Percentiles rank a stretch among this genome's conserved stretches.
These are phyloP conservation scores for Nibea albiflora DNA, from an alignment of 2,113 vertebrate genomes.

Conservation along the genomic window DNA sequence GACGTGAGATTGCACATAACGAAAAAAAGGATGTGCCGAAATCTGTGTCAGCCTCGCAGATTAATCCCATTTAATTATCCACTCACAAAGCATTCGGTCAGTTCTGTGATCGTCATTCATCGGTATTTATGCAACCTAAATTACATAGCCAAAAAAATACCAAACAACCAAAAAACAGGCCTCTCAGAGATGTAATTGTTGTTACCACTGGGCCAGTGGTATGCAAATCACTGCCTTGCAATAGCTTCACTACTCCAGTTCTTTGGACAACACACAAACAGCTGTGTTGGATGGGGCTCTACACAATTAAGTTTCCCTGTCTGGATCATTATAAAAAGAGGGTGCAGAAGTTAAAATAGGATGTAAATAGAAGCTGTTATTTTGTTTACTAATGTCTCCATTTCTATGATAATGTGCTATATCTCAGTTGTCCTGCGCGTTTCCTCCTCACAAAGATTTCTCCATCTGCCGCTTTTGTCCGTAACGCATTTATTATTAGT, in stretches of 20 bases:
- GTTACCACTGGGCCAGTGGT: slow-evolving; percentile 46
- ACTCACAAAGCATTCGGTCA: slow-evolving; percentile 21
- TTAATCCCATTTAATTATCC: slow-evolving; percentile 36
- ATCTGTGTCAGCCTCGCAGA: slow-evolving; percentile 27
- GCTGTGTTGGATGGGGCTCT: slow-evolving; percentile 56
- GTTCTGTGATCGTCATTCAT: slow-evolving; percentile 36
- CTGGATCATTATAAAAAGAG: slow-evolving; percentile 39
- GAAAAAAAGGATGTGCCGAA: slow-evolving; percentile 14
- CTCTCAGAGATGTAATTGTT: slow-evolving; percentile 48
- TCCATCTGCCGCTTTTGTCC: slow-evolving; percentile 5
- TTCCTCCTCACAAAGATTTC: slow-evolving; percentile 11
- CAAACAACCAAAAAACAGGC: slow-evolving; percentile 40
- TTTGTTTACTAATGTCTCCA: slow-evolving; percentile 62
- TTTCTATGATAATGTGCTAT: slow-evolving; percentile 16
- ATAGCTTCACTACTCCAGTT: slow-evolving; percentile 15
- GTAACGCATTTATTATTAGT: slow-evolving; percentile 1
- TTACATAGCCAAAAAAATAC: slow-evolving; percentile 35
- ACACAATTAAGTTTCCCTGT: slow-evolving; percentile 60
- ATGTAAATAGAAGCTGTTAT: slow-evolving; percentile 59
- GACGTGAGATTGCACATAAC: slow-evolving; percentile 5
- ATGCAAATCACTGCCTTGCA: slow-evolving; percentile 64
- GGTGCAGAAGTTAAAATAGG: slow-evolving; percentile 39
- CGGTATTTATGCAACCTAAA: slow-evolving; percentile 48
- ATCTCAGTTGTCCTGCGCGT: slow-evolving; percentile 17
- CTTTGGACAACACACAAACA: slow-evolving; percentile 68